Percentiles rank a stretch among this genome's conserved stretches.
These are phyloP conservation scores for Limanda limanda DNA, from an alignment of 2,113 vertebrate genomes.

Conservation along the genomic window DNA sequence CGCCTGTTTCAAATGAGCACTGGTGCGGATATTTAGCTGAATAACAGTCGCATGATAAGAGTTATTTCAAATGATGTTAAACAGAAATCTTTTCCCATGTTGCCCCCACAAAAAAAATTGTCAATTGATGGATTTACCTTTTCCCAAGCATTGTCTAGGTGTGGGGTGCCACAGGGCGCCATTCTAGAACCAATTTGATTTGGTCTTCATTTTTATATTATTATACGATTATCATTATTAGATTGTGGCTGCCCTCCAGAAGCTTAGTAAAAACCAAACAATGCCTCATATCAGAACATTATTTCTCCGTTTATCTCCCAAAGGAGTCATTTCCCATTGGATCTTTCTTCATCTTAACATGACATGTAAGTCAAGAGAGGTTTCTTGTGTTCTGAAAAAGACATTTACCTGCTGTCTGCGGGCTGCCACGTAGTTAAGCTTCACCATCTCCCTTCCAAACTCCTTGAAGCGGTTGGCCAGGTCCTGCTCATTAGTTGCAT, in stretches of 20 bases:
- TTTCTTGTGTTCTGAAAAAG: not conserved
- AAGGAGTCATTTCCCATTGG: not conserved
- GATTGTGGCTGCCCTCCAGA: not conserved
- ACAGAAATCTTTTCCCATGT: too few relatives aligned
- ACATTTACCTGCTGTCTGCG: conserved; percentile 93
- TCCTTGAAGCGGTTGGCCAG: conserved; percentile 98
- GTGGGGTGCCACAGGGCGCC: too few relatives aligned
- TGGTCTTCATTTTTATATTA: not conserved
- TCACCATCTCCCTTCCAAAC: conserved; percentile 99
- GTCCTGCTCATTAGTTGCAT: conserved; percentile 97
- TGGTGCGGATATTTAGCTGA: not conserved
- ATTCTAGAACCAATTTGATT: not conserved
- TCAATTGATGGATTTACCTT: too few relatives aligned
- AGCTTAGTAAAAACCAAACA: not conserved
- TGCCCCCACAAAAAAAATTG: too few relatives aligned
- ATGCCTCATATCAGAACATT: not conserved
- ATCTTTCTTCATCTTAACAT: not conserved
- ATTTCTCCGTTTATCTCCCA: not conserved
- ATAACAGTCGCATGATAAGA: not conserved
- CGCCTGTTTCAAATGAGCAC: not conserved
- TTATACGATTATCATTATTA: too few relatives aligned
- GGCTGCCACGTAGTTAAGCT: conserved; percentile 97
- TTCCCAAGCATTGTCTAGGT: too few relatives aligned
- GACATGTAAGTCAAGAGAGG: not conserved
- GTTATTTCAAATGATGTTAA: too few relatives aligned